A percentile compares a stretch with the other conserved stretches of the same genome.
phyloP scores from a whole-genome alignment of 2,113 vertebrate genomes.

The Xenopus borealis region DNA sequence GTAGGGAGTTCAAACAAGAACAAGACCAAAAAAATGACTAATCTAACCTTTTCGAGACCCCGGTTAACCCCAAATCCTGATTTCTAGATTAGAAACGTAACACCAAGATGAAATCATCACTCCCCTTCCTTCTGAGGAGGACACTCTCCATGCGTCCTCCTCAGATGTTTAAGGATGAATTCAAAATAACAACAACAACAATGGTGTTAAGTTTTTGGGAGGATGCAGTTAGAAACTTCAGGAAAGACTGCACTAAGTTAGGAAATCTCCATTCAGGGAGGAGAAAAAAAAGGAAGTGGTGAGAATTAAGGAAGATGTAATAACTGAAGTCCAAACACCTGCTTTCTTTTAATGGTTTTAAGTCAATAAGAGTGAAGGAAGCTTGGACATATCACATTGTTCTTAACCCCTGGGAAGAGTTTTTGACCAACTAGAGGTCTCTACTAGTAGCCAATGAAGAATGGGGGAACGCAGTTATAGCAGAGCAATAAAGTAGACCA shows the following conservation, averaged over 20 bases:
- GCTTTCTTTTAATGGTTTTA: neutral
- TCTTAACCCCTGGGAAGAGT: too few species aligned
- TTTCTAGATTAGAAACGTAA: constrained; percentile 66
- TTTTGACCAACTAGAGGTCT: too few species aligned
- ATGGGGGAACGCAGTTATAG: too few species aligned
- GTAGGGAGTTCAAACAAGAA: constrained; percentile 53
- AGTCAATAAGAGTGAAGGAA: neutral
- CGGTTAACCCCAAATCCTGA: constrained; percentile 68
- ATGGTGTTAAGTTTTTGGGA: constrained; percentile 71
- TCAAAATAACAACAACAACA: constrained; percentile 50
- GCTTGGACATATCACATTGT: neutral
- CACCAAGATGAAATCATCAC: constrained; percentile 54
- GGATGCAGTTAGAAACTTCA: constrained; percentile 74
- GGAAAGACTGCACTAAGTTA: constrained; percentile 72
- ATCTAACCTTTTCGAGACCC: constrained; percentile 52
- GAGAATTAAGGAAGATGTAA: neutral
- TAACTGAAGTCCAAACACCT: neutral
- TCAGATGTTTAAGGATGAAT: constrained; percentile 16
- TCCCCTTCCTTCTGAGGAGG: constrained; percentile 60
- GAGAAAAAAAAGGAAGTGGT: constrained; percentile 47
- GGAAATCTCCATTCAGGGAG: constrained; percentile 62
- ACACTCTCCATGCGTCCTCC: constrained; percentile 64
- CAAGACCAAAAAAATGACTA: constrained; percentile 52
- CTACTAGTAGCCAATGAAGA: too few species aligned
- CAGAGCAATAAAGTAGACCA: too few species aligned